Evolutionary conservation across 2,113 vertebrate genomes (phyloP).

Genomic region (Psilopsiagon aurifrons): DNA sequence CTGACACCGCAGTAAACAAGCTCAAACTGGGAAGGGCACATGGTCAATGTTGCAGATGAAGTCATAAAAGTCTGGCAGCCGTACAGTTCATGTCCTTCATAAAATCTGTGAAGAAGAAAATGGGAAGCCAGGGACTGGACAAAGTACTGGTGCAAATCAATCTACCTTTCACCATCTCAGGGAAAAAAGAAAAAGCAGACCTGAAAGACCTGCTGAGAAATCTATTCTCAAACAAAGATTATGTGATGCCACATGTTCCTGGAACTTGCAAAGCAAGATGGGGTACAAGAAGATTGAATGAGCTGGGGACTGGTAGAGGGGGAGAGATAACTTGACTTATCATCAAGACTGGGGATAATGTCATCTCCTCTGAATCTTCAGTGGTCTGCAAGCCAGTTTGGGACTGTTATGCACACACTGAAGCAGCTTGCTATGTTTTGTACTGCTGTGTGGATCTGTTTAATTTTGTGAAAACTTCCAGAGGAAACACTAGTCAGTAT

Average conservation of each 20-base stretch:
- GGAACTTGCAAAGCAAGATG: background rate
- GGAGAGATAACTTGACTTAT: background rate
- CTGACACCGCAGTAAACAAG: slow-evolving; percentile 60
- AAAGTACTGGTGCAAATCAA: slow-evolving; percentile 44
- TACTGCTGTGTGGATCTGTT: background rate
- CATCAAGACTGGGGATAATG: background rate
- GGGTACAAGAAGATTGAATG: background rate
- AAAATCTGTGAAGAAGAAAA: slow-evolving; percentile 68
- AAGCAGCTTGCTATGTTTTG: background rate
- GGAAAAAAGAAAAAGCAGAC: background rate
- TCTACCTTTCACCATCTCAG: background rate
- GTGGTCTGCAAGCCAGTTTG: background rate
- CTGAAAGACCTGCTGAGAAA: background rate
- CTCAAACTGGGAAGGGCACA: slow-evolving; percentile 51
- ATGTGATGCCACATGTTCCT: background rate
- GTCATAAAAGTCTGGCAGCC: slow-evolving; percentile 70
- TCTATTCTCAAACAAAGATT: background rate
- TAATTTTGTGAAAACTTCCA: background rate
- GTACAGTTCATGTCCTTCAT: slow-evolving; percentile 57
- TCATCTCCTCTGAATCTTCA: background rate
- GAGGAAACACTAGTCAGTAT: background rate
- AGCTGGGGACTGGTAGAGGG: background rate
- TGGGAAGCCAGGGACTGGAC: slow-evolving; percentile 44
- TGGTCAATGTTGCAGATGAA: slow-evolving; percentile 53
- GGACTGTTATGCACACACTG: background rate